Percentiles rank a stretch among this genome's conserved stretches.
These are phyloP conservation scores for Allobates femoralis DNA, from an alignment of 2,797 vertebrate genomes.

Conservation along the genomic window DNA sequence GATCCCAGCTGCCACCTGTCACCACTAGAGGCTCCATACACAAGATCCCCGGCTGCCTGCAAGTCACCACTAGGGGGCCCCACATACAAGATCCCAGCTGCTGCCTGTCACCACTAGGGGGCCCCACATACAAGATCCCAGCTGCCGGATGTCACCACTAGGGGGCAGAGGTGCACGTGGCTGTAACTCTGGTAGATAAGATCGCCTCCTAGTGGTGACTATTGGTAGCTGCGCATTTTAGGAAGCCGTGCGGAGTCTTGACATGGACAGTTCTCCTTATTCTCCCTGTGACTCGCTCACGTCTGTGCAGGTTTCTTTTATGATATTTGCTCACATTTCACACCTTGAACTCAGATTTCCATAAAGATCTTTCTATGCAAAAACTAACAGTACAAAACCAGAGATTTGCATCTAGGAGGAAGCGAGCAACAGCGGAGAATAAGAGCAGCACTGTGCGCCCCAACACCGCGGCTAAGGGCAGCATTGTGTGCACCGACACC, in stretches of 20 bases:
- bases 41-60: too few relatives aligned
- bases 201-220: not conserved
- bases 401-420: not conserved
- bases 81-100: too few relatives aligned
- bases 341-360: not conserved
- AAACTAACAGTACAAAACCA: not conserved
- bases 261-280: not conserved
- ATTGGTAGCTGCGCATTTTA: not conserved
- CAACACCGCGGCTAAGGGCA: too few relatives aligned
- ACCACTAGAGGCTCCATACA: too few relatives aligned
- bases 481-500: too few relatives aligned
- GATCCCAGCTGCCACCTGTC: too few relatives aligned
- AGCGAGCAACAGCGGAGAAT: not conserved
- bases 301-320: not conserved
- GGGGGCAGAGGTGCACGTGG: too few relatives aligned
- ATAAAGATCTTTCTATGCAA: not conserved
- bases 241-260: not conserved
- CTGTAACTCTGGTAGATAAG: not conserved
- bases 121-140: too few relatives aligned
- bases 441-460: too few relatives aligned
- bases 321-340: not conserved
- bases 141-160: too few relatives aligned
- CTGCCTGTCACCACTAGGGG: too few relatives aligned
- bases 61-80: too few relatives aligned
- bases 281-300: not conserved